Evolutionary conservation across 2,888 invertebrate genomes (phyloP).

Genomic region (Epicampocera succincta): DNA sequence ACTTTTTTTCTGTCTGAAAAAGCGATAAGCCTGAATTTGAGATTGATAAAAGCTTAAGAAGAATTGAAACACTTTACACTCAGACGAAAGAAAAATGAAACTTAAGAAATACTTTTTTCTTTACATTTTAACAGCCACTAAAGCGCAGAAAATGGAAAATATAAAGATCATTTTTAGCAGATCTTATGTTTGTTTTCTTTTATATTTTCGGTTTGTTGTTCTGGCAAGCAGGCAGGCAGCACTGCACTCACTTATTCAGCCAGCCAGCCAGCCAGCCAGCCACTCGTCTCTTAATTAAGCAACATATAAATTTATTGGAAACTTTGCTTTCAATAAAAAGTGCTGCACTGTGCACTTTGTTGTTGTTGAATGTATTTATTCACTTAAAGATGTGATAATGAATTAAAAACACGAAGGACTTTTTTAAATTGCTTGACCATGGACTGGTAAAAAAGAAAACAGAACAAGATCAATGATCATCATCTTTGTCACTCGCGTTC

Average conservation of each 20-base stretch:
- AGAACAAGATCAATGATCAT: conserved; percentile 66
- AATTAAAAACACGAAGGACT: conserved; percentile 65
- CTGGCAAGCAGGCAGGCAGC: no score
- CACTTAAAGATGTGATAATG: conserved; percentile 63
- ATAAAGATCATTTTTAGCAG: conserved; percentile 54
- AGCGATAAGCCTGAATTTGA: conserved; percentile 76
- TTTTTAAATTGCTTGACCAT: conserved; percentile 48
- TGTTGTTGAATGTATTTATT: conserved; percentile 38
- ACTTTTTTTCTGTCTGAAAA: conserved; percentile 73
- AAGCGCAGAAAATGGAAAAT: background rate
- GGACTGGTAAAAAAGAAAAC: background rate
- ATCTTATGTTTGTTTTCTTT: conserved; percentile 39
- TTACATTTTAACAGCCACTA: conserved; percentile 28
- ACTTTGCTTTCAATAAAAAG: conserved; percentile 42
- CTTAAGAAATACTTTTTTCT: conserved; percentile 20
- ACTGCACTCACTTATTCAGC: conserved; percentile 31
- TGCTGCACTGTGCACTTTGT: conserved; percentile 15
- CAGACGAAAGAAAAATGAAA: conserved; percentile 28
- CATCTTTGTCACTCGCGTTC: conserved; percentile 55
- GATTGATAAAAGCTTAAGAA: conserved; percentile 76
- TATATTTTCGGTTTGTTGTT: background rate
- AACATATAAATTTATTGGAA: conserved; percentile 57
- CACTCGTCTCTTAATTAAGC: conserved; percentile 66
- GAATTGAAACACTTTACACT: conserved; percentile 56
- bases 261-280: background rate